These are phyloP conservation scores for Microcaecilia unicolor DNA, from an alignment of 2,797 vertebrate species.

Conservation along the genomic window DNA sequence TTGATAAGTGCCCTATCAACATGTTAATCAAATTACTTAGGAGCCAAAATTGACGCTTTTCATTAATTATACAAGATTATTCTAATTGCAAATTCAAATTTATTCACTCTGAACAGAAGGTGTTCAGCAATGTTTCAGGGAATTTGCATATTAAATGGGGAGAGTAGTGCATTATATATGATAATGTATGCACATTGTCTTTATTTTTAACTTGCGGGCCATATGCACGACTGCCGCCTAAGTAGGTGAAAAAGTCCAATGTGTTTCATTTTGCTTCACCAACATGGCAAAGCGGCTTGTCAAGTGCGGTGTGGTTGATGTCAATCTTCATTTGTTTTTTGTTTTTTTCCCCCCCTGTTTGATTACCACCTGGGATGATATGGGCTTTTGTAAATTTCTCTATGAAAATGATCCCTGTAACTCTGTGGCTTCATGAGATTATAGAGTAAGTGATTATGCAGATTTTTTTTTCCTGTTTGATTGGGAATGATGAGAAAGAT, in stretches of 20 bases:
- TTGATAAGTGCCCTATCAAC: slow-evolving; percentile 84
- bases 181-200: slow-evolving; percentile 87
- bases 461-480: too few species aligned
- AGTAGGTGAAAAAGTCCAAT: slow-evolving; percentile 65
- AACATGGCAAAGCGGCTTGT: background rate
- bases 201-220: slow-evolving; percentile 85
- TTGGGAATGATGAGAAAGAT: too few species aligned
- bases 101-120: slow-evolving; percentile 91
- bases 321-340: too few species aligned
- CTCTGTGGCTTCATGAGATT: too few species aligned
- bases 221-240: slow-evolving; percentile 69
- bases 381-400: too few species aligned
- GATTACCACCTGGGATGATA: too few species aligned
- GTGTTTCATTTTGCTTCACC: slow-evolving; percentile 40
- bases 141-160: slow-evolving; percentile 97
- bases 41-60: slow-evolving; percentile 89
- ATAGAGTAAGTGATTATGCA: too few species aligned
- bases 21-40: slow-evolving; percentile 93
- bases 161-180: slow-evolving; percentile 76
- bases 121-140: slow-evolving; percentile 85
- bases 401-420: too few species aligned
- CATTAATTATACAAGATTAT: slow-evolving; percentile 98
- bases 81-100: slow-evolving; percentile 95
- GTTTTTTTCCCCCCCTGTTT: too few species aligned
- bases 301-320: too few species aligned